Base-by-base conservation (phyloP, 2,888 invertebrate genomes). In the Geophilus truncorum region DNA sequence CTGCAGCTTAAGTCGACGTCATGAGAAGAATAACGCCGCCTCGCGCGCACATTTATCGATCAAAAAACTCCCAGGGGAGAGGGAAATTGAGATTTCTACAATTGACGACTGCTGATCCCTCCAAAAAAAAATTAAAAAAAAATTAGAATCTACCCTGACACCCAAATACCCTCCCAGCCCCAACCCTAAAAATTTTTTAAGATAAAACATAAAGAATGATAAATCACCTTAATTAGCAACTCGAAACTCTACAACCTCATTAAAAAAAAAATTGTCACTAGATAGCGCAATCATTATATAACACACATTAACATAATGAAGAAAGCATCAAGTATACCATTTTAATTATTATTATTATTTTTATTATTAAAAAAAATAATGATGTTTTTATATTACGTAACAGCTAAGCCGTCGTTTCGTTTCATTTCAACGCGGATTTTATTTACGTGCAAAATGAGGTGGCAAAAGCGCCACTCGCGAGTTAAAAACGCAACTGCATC, bases 381-480 rank as follows among this genome's bases (percentile, higher is more conserved):
- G n/a, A n/a, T 21, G 18, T 21, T 15, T n/a, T 25, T 9, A 25
- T 70, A 70, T 70, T 70, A 25, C 15, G 25, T 5, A 70, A 28
- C 70, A 70, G 25, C 70, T 70, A 12, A 70, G 70, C 25, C 70
- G 25, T 70, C 70, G 28, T 70, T 70, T 70, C 25, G 15, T 18
- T 21, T 45, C 12, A 15, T 45, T n/a, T n/a, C 12, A n/a, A n/a
- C n/a, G 45, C 18, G 70, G 12, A 70, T 70, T 70, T 70, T 70
- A 70, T 70, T 70, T 70, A 70, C 70, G 28, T 70, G 25, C 28
- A 28, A 70, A 28, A 70, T 28, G 70, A 62, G 62, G 62, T 70
- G 70, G 70, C 70, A 70, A 28, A 51, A 23, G n/a, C n/a, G n/a
- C n/a, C n/a, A n/a, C n/a, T n/a, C n/a, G n/a, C 32, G 32, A 32